Evolutionary conservation across 2,797 vertebrate species (phyloP).

Genomic region (Sebastes miniatus): DNA sequence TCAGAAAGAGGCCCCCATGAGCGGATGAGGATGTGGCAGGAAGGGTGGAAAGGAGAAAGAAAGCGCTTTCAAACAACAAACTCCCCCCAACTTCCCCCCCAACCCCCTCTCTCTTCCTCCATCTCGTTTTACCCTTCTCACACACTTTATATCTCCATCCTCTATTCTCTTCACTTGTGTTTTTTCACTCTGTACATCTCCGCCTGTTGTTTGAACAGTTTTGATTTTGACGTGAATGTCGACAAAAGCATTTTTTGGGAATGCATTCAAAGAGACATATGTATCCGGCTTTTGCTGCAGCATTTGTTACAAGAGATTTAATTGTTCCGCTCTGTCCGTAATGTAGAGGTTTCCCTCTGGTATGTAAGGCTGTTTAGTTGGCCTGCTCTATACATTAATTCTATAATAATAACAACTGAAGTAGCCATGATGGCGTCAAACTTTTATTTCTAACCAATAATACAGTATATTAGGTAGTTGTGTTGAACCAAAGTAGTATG

Average conservation of each 20-base stretch:
- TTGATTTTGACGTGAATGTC: constrained; percentile 35
- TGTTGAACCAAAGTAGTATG: not conserved
- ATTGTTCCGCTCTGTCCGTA: constrained; percentile 20
- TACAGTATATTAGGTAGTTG: not conserved
- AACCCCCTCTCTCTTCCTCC: constrained; percentile 27
- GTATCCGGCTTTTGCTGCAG: constrained; percentile 23
- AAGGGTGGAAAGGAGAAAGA: constrained; percentile 69
- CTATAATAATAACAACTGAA: not conserved
- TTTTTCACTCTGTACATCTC: constrained; percentile 28
- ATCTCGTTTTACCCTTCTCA: constrained; percentile 36
- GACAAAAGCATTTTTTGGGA: constrained; percentile 56
- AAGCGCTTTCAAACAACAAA: constrained; percentile 64
- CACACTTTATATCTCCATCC: constrained; percentile 46
- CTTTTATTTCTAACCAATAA: not conserved
- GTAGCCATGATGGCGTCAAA: not conserved
- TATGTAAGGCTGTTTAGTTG: not conserved
- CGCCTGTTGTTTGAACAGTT: constrained; percentile 55
- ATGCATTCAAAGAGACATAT: constrained; percentile 56
- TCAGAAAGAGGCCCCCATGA: constrained; percentile 76
- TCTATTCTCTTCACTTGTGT: constrained; percentile 19
- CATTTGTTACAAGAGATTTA: constrained; percentile 33
- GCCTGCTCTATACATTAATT: not conserved
- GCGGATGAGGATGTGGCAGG: constrained; percentile 67
- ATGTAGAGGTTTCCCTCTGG: constrained; percentile 12
- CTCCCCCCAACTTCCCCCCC: not conserved